Evolutionary conservation across 2,113 vertebrate genomes (phyloP), one percentile per base, ranked within the genome.

Genomic region (Alligator sinensis): DNA sequence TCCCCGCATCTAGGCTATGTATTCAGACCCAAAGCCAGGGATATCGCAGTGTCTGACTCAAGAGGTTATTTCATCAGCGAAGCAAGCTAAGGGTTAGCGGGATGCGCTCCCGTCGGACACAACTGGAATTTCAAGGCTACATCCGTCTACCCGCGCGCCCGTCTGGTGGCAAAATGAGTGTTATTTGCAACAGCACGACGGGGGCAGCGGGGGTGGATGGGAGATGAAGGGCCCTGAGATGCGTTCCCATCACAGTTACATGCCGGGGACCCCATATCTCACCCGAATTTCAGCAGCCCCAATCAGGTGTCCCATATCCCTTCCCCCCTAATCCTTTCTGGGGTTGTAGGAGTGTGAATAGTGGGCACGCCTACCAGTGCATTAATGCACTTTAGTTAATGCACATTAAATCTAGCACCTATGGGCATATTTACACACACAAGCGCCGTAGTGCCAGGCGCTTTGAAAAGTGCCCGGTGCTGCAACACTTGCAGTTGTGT

Each of bases 271-370:
- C 59, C 19, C 83, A 57, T 34, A n/a, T 25, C 88, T 64, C 19
- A n/a, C 6, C 3, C 62, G 14, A n/a, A 11, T 34, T 0, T 0
- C 54, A n/a, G 61, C 28, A 87, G 6, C 22, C 54, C n/a, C 4
- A 0, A 10, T 55, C 59, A 82, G 47, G 18, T 0, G 1, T 34
- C 27, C 0, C 1, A 54, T 60, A 54, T 19, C 64, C 79, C 12
- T 21, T 60, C 59, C 19, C 2, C 91, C 47, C 80, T 64, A 9
- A 30, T 72, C 57, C 0, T 0, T 54, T 80, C 10, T 3, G 5
- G 5, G 59, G 68, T 64, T 30, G 28, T 11, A 83, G 60, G 79
- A 93, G 34, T 58, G 60, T 70, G 9, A 47, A 47, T 47, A 80
- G 54, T 66, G 91, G 34, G 22, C 47, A 82, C 47, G 47, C 47